These are phyloP conservation scores for Lasioglossum figueresi DNA, from an alignment of 2,888 invertebrate genomes.

Conservation along the genomic window DNA sequence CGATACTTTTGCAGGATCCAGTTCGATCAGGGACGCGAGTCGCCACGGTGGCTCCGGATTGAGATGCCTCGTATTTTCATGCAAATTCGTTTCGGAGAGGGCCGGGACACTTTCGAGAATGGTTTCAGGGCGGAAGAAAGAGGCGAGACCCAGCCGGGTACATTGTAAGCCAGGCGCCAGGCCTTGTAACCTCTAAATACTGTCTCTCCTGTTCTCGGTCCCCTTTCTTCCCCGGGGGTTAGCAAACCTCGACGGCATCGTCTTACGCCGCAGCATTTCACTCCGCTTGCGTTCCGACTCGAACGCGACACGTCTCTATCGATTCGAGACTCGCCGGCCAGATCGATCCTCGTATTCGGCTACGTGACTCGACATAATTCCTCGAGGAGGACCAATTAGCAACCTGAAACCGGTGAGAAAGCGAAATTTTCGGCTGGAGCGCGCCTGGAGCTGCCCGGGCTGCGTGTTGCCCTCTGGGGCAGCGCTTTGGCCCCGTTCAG, in stretches of 20 bases:
- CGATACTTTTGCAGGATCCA: background rate
- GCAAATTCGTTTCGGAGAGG: constrained; percentile 33
- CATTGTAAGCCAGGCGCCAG: constrained; percentile 55
- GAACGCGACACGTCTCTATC: constrained; percentile 46
- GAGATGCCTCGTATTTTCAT: constrained; percentile 35
- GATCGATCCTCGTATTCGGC: background rate
- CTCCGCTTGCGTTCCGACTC: constrained; percentile 20
- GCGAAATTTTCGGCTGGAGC: background rate
- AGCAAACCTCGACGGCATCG: constrained; percentile 49
- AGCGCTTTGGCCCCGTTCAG: background rate
- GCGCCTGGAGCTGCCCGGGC: background rate
- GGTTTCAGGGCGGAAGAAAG: constrained; percentile 42
- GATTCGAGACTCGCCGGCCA: constrained; percentile 25
- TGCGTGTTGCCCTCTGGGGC: background rate
- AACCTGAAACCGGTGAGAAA: background rate
- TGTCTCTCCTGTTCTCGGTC: constrained; percentile 27
- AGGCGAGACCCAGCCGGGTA: constrained; percentile 24
- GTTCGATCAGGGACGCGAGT: background rate
- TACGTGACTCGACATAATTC: constrained; percentile 49
- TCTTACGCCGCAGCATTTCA: constrained; percentile 45
- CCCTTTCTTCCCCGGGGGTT: constrained; percentile 34
- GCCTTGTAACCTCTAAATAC: constrained; percentile 58
- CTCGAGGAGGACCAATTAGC: background rate
- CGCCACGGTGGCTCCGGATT: background rate
- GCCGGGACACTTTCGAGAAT: constrained; percentile 26